phyloP scores from a whole-genome alignment of 2,888 invertebrate species.

The Blastobasis lacticolella region DNA sequence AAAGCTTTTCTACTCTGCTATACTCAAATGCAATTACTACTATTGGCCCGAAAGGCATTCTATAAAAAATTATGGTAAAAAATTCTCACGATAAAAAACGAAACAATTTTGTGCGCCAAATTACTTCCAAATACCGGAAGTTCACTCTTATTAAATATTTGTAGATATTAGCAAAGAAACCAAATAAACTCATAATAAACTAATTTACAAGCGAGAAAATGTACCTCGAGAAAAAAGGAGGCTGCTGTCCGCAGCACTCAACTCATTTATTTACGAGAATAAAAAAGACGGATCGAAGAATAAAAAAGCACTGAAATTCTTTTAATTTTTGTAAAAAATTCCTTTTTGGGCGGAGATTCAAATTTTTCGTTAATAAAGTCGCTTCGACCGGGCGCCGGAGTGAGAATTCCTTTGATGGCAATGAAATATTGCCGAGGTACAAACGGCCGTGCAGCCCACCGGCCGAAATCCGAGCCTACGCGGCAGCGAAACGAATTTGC shows the following conservation, averaged over 20 bases:
- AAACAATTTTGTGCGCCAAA: too few species aligned
- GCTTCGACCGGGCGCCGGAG: constrained; percentile 24
- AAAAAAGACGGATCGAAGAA: constrained; percentile 34
- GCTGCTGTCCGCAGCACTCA: constrained; percentile 30
- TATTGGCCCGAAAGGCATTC: too few species aligned
- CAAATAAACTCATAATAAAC: constrained; percentile 38
- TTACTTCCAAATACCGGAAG: too few species aligned
- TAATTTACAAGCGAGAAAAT: constrained; percentile 25
- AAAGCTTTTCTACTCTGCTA: too few species aligned
- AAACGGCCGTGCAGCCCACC: not conserved
- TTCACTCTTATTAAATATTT: not conserved
- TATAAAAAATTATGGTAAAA: too few species aligned
- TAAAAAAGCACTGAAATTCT: constrained; percentile 51
- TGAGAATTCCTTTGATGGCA: constrained; percentile 60
- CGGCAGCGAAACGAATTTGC: constrained; percentile 63
- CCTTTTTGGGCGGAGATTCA: constrained; percentile 44
- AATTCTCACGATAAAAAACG: too few species aligned
- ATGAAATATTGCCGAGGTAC: constrained; percentile 46
- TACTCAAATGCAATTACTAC: too few species aligned
- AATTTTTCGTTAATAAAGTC: constrained; percentile 64
- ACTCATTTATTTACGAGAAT: constrained; percentile 36
- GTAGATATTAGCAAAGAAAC: not conserved
- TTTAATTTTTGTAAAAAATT: constrained; percentile 57
- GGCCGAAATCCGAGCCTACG: constrained; percentile 63
- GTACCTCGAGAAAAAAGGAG: constrained; percentile 23